Evolutionary conservation across 2,888 invertebrate species (phyloP), one percentile per base, ranked within the genome.

Genomic region (Melinaea menophilus): DNA sequence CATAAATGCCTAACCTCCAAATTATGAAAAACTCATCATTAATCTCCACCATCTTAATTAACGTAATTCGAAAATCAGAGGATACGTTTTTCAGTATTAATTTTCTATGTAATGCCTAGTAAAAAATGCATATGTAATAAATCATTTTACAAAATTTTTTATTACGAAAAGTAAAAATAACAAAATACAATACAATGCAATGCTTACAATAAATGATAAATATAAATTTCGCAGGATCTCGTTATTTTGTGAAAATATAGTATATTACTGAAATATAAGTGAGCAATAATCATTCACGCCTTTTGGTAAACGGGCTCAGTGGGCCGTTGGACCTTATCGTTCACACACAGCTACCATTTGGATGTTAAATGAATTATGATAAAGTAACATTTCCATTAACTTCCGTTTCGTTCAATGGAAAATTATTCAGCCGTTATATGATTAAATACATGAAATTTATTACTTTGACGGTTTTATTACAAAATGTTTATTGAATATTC

Each of bases 301-400:
- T 64, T 64, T 64, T 64, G 61, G 64, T 58, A 64, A 64, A 22
- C 58, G 64, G 54, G 57, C 58, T 64, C 47, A 61, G 58, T 61
- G 58, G 61, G 55, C 61, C 64, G 61, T 64, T 64, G 58, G 61
- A 64, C 61, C 61, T 64, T 64, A 64, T 64, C 64, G 61, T 57
- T 33, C 58, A 41, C 58, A 64, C 47, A 58, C 64, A 61, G 64
- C 55, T 55, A 45, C 56, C 47, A 48, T 64, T 64, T 58, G 58
- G 58, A 58, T 64, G 58, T 31, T 59, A 59, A 61, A 58, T 64
- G 58, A 64, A 61, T 58, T 64, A 64, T 64, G 66, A 68, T 62
- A 55, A 37, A 61, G 55, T 31, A 31, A 51, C 5, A 35, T 35
- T 35, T n/a, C n/a, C 31, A 11, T 33, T 37, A 35, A 37, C 35